Percentiles rank a stretch among this genome's conserved stretches.
Conservation (phyloP, 1,140 invertebrate species). For the Lepidurus apus region DNA sequence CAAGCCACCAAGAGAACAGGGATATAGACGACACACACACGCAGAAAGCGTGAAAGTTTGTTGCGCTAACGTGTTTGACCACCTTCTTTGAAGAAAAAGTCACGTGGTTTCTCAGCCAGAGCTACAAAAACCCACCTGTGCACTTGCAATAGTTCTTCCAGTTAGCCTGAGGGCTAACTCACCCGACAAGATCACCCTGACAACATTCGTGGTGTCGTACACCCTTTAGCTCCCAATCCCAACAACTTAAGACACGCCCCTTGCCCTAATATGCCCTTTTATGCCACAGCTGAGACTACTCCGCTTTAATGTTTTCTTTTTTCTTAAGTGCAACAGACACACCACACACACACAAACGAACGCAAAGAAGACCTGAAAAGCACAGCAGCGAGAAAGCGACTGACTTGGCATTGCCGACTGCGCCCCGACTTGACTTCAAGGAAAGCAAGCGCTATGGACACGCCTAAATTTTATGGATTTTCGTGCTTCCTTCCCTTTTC, state of each 20-base stretch:
- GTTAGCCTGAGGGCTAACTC: neutral
- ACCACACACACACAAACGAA: neutral
- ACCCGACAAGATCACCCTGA: slow-evolving; percentile 1
- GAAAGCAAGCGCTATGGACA: slow-evolving; percentile 2
- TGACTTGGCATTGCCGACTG: neutral
- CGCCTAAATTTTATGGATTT: neutral
- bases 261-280: slow-evolving; percentile 4
- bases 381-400: slow-evolving; percentile 20
- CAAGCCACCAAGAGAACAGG: neutral
- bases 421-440: neutral
- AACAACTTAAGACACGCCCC: neutral
- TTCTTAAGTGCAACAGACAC: neutral
- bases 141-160: neutral
- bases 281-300: neutral
- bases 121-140: neutral
- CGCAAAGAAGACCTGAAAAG: neutral
- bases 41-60: neutral
- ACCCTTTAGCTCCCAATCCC: neutral
- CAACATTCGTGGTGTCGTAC: neutral
- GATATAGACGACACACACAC: neutral
- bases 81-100: neutral
- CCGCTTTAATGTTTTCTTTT: neutral
- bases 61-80: slow-evolving; percentile 4
- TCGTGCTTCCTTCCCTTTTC: neutral
- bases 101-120: neutral